A percentile compares a stretch with the other conserved stretches of the same genome.
phyloP scores from a whole-genome alignment of 2,113 vertebrate genomes.

The Odocoileus virginianus region DNA sequence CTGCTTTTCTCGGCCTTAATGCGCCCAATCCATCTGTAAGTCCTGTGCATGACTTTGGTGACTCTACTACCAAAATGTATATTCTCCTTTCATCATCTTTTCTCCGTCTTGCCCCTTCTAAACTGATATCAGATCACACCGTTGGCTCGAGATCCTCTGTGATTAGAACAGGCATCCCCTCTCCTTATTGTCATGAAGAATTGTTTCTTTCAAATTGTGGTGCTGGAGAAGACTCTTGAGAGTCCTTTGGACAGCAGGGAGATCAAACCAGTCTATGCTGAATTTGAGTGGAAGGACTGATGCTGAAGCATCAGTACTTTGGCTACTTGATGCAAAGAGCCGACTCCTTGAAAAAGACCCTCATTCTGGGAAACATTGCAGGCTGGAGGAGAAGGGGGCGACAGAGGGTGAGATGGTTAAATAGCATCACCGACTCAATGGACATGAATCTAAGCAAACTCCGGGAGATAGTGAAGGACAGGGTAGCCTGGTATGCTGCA shows the following conservation, averaged over 20 bases:
- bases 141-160: background rate
- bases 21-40: background rate
- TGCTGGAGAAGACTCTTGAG: background rate
- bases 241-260: background rate
- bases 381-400: background rate
- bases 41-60: background rate
- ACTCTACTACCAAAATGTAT: background rate
- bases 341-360: background rate
- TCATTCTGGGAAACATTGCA: background rate
- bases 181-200: background rate
- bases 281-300: background rate
- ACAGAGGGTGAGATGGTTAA: background rate
- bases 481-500: background rate
- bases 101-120: background rate
- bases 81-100: background rate
- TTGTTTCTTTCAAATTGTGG: background rate
- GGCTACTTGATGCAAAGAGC: background rate
- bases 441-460: background rate
- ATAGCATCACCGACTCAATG: background rate
- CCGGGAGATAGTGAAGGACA: background rate
- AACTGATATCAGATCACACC: background rate
- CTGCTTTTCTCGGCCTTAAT: background rate
- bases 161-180: background rate
- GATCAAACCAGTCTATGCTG: background rate
- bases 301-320: background rate